Conservation (phyloP, 2,888 invertebrate species). For the Eupithecia centaureata region DNA sequence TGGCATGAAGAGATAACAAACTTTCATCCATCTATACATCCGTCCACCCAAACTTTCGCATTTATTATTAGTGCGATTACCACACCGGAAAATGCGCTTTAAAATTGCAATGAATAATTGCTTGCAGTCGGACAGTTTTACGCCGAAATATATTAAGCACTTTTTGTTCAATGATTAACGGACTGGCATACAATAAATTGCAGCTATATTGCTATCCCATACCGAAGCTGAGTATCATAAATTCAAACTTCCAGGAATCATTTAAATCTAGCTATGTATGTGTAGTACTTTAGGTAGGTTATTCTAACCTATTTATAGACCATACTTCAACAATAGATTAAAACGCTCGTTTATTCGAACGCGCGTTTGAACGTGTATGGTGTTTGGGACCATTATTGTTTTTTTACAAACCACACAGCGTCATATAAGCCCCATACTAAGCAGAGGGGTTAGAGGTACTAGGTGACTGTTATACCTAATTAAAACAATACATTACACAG, state of each 20-base stretch:
- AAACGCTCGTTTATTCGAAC: background rate
- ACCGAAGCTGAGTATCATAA: background rate
- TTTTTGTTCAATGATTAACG: constrained; percentile 25
- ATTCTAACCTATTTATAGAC: too few relatives aligned
- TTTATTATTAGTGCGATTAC: background rate
- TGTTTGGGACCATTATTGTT: background rate
- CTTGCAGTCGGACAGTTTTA: constrained; percentile 16
- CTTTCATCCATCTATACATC: too few relatives aligned
- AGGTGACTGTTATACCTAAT: too few relatives aligned
- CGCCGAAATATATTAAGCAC: constrained; percentile 17
- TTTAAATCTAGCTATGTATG: background rate
- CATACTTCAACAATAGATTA: too few relatives aligned
- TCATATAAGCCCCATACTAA: too few relatives aligned
- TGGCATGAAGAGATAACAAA: too few relatives aligned
- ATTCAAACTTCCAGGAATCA: background rate
- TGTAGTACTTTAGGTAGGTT: background rate
- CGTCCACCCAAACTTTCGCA: background rate
- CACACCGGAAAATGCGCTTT: constrained; percentile 2
- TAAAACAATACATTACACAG: too few relatives aligned
- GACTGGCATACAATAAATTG: constrained; percentile 12
- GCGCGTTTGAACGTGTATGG: background rate
- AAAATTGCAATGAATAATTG: constrained; percentile 12
- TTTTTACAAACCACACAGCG: too few relatives aligned
- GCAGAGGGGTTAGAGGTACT: too few relatives aligned
- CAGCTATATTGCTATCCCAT: background rate